Evolutionary conservation across 1,140 invertebrate species (phyloP).

Genomic region (Schlechtendalia chinensis): DNA sequence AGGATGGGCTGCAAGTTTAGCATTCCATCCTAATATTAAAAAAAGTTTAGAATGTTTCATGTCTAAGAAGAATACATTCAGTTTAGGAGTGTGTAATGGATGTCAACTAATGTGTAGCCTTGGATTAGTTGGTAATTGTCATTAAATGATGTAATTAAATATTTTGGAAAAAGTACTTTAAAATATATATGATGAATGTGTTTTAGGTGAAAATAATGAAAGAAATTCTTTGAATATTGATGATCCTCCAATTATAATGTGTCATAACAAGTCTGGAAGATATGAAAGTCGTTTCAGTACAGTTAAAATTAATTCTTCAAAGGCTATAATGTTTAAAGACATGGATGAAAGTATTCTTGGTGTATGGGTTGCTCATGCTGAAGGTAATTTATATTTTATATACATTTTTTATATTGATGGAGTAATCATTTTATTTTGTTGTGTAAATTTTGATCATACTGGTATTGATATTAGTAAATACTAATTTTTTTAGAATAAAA

Average conservation of each 20-base stretch:
- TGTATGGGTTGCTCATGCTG: conserved; percentile 96
- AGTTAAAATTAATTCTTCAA: conserved; percentile 71
- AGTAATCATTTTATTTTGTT: too few relatives aligned
- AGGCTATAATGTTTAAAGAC: conserved; percentile 80
- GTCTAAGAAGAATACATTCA: conserved; percentile 79
- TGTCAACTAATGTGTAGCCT: conserved; percentile 91
- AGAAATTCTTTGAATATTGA: conserved; percentile 38
- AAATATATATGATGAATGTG: neutral
- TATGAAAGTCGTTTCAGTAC: conserved; percentile 91
- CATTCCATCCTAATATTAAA: conserved; percentile 67
- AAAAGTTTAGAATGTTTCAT: conserved; percentile 75
- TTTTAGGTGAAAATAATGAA: conserved; percentile 24
- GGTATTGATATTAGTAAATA: too few relatives aligned
- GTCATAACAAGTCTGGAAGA: conserved; percentile 82
- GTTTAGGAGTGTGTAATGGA: conserved; percentile 95
- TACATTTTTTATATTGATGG: too few relatives aligned
- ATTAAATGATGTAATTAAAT: conserved; percentile 49
- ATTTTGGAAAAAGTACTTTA: conserved; percentile 19
- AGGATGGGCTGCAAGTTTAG: conserved; percentile 92
- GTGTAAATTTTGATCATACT: too few relatives aligned
- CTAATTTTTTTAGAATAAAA: too few relatives aligned
- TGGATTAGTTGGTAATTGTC: conserved; percentile 67
- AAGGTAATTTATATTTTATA: conserved; percentile 63
- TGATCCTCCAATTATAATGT: conserved; percentile 65
- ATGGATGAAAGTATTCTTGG: conserved; percentile 85